Conservation (phyloP, 2,113 vertebrate genomes). For the Hippocampus guttulatus region DNA sequence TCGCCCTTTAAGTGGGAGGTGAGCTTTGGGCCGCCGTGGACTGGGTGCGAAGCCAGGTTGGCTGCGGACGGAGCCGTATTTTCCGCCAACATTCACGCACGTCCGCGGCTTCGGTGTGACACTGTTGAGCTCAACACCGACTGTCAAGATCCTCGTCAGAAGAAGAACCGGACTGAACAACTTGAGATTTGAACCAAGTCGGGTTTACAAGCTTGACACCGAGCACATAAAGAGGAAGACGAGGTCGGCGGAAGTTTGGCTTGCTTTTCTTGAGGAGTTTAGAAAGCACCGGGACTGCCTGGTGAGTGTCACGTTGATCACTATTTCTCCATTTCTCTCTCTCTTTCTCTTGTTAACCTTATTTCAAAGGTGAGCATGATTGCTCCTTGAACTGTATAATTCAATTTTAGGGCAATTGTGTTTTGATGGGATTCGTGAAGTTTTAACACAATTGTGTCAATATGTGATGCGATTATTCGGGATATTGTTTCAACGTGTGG, state of each 20-base stretch:
- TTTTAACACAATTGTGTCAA: background rate
- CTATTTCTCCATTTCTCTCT: background rate
- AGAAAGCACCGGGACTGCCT: conserved; percentile 47
- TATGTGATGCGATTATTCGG: too few relatives aligned
- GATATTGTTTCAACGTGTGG: too few relatives aligned
- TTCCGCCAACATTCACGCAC: conserved; percentile 44
- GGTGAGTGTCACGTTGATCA: conserved; percentile 48
- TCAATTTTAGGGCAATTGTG: background rate
- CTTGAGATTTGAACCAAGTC: conserved; percentile 4
- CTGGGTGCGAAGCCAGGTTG: conserved; percentile 15
- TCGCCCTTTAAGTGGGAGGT: conserved; percentile 80
- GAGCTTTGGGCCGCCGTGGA: conserved; percentile 36
- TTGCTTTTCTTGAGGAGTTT: conserved; percentile 26
- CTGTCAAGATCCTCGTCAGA: background rate
- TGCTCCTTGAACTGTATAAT: background rate
- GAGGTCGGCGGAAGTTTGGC: conserved; percentile 54
- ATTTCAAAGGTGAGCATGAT: background rate
- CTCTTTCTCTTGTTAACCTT: background rate
- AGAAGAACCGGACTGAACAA: conserved; percentile 6
- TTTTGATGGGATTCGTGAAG: background rate
- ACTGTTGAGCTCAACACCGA: background rate
- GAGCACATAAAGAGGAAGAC: conserved; percentile 41
- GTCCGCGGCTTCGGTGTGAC: conserved; percentile 12
- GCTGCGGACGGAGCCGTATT: conserved; percentile 24
- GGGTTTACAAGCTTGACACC: conserved; percentile 18